These are phyloP conservation scores for Epiblema foenella DNA, from an alignment of 2,888 invertebrate species.

Conservation along the genomic window DNA sequence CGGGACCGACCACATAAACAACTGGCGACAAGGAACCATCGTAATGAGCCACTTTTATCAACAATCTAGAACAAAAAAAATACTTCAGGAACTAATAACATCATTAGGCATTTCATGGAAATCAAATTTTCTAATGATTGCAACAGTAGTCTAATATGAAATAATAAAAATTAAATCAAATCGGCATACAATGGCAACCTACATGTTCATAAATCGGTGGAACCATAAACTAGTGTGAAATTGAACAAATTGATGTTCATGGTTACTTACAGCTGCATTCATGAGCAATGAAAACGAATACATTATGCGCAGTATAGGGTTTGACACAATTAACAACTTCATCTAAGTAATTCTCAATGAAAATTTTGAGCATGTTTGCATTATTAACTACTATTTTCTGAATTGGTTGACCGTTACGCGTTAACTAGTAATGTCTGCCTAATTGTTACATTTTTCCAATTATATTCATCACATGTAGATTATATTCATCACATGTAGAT, in stretches of 20 bases:
- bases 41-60: conserved; percentile 89
- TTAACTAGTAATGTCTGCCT: too few relatives aligned
- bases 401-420: too few relatives aligned
- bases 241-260: neutral
- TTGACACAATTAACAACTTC: too few relatives aligned
- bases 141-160: neutral
- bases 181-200: neutral
- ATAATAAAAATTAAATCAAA: conserved; percentile 7
- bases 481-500: too few relatives aligned
- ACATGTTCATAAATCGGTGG: conserved; percentile 6
- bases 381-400: too few relatives aligned
- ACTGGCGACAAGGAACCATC: conserved; percentile 92
- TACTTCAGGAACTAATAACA: conserved; percentile 11
- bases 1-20: conserved; percentile 91
- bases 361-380: too few relatives aligned
- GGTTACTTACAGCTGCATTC: neutral
- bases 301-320: neutral
- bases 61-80: conserved; percentile 77
- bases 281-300: neutral
- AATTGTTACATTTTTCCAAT: too few relatives aligned
- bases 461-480: too few relatives aligned
- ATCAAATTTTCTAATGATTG: neutral
- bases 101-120: conserved; percentile 3
- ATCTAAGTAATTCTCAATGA: too few relatives aligned
- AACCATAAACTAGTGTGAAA: conserved; percentile 1